phyloP scores from a whole-genome alignment of 2,797 vertebrate genomes.

The Amniataba percoides region DNA sequence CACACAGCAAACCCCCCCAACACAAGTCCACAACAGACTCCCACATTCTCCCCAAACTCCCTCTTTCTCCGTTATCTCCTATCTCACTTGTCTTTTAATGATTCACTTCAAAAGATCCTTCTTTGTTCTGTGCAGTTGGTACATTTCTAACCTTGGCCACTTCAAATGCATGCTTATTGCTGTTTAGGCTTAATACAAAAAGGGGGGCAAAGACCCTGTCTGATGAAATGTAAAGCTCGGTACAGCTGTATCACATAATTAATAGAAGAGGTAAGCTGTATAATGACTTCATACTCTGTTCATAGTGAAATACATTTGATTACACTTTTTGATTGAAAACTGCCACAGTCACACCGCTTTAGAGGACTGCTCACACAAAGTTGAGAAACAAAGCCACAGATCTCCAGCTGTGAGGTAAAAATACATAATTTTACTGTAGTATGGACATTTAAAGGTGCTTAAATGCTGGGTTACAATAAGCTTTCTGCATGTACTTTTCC shows the following conservation, averaged over 20 bases:
- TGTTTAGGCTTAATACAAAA: slow-evolving; percentile 47
- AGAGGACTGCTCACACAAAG: neutral
- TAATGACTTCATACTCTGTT: slow-evolving; percentile 7
- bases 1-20: slow-evolving; percentile 63
- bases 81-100: slow-evolving; percentile 57
- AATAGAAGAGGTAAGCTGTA: neutral
- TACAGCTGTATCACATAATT: slow-evolving; percentile 17
- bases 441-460: neutral
- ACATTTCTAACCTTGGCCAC: slow-evolving; percentile 41
- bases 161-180: slow-evolving; percentile 52
- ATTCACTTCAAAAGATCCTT: slow-evolving; percentile 51
- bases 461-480: neutral
- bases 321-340: slow-evolving; percentile 18
- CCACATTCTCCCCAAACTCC: slow-evolving; percentile 69
- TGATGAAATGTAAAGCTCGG: slow-evolving; percentile 15
- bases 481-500: slow-evolving; percentile 7
- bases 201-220: slow-evolving; percentile 5
- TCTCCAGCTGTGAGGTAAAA: slow-evolving; percentile 2
- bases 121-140: slow-evolving; percentile 54
- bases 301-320: slow-evolving; percentile 8
- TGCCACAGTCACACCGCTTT: neutral
- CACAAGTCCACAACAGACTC: slow-evolving; percentile 75
- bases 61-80: slow-evolving; percentile 56
- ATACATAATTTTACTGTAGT: neutral
- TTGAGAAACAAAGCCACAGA: slow-evolving; percentile 7